A percentile compares a stretch with the other conserved stretches of the same genome.
Evolutionary conservation across 2,113 vertebrate species (phyloP).

Genomic region (Nerophis ophidion): DNA sequence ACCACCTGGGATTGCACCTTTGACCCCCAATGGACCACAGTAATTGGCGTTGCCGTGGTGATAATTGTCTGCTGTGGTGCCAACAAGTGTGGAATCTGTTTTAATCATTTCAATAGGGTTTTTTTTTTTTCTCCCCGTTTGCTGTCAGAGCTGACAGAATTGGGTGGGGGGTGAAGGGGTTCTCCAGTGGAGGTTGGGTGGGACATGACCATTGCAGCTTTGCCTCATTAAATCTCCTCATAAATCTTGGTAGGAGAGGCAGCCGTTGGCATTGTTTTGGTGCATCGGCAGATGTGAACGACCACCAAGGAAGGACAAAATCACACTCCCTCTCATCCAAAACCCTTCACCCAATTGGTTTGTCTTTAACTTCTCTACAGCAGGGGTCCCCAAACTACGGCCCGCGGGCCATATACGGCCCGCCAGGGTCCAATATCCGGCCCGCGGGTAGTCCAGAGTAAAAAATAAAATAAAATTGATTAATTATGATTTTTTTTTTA

Average conservation of each 20-base stretch:
- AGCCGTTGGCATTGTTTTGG: conserved; percentile 24
- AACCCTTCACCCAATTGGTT: background rate
- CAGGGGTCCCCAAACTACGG: no score
- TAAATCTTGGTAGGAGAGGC: conserved; percentile 39
- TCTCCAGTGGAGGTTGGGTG: conserved; percentile 1
- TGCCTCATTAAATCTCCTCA: conserved; percentile 32
- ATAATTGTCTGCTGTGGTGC: background rate
- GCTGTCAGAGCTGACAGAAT: background rate
- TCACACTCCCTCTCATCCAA: background rate
- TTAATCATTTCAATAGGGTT: background rate
- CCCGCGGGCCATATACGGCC: no score
- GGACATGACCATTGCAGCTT: conserved; percentile 14
- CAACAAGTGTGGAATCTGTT: background rate
- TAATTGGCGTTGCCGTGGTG: conserved; percentile 12
- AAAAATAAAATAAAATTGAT: no score
- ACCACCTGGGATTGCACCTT: background rate
- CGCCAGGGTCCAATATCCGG: no score
- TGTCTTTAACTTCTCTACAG: background rate
- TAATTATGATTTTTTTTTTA: no score
- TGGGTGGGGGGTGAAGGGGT: background rate
- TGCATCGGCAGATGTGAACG: conserved; percentile 40
- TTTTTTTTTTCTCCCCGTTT: background rate
- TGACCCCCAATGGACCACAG: conserved; percentile 4
- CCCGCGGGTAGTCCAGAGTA: no score
- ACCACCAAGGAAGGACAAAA: conserved; percentile 8